Evolutionary conservation across 2,888 invertebrate genomes (phyloP), one percentile per base, ranked within the genome.

Genomic region (Branchellion lobata): DNA sequence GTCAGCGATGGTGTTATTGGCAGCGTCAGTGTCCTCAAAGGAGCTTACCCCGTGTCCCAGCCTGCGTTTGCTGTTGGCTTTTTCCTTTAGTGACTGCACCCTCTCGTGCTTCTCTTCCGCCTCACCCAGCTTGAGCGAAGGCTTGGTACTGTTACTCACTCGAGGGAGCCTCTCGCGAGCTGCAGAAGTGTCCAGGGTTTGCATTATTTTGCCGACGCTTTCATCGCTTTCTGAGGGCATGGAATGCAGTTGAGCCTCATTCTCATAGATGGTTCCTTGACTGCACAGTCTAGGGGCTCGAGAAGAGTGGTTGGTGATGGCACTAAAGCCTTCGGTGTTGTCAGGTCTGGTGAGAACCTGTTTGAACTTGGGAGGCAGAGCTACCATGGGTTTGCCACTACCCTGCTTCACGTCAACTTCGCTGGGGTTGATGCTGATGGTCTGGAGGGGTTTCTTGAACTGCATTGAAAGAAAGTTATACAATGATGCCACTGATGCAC

Each of bases 321-420:
- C 21, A 5, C 3, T 57, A n/a, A 57, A 57, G 5, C 24, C 57
- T 1, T 24, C 53, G 14, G 51, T 31, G 18, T 29, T 33, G 5
- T 51, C 18, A 0, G 76, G 53, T 24, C 53, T 51, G 11, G 76
- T 76, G 29, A 72, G 31, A 27, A 27, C 68, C 31, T 40, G 40
- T 14, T 47, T 36, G 53, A 79, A 79, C 72, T 79, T 79, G 14
- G 79, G 79, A 3, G 79, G 79, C 27, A 79, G 79, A 0, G 29
- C 2, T 14, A 34, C 71, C 1, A 18, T 36, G 5, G 29, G 1
- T 31, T 27, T n/a, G 1, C 72, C 71, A 51, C n/a, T 57, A 8
- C 3, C 5, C 61, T 57, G 21, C 3, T 57, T 18, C n/a, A 57
- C 5, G 3, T 57, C 61, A 8, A 57, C 61, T 5, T 57, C 24